phyloP scores from a whole-genome alignment of 2,113 vertebrate species.

The Paratilapia polleni region DNA sequence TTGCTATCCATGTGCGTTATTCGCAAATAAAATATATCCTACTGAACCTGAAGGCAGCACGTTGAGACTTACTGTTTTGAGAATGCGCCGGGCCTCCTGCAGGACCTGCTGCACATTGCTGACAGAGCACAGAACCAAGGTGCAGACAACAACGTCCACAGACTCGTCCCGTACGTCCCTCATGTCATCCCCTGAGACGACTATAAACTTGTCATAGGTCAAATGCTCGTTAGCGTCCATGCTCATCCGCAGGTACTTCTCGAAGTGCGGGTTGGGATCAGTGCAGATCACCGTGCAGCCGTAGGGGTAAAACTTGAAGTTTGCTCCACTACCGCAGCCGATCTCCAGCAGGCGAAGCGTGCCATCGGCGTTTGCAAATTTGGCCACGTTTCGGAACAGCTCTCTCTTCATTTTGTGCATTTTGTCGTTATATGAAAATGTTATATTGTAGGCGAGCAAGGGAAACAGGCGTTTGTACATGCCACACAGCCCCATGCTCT shows the following conservation, averaged over 20 bases:
- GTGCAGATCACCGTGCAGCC: constrained; percentile 85
- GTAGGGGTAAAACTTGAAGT: constrained; percentile 85
- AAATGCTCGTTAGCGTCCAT: constrained; percentile 83
- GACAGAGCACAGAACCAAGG: constrained; percentile 88
- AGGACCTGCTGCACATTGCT: constrained; percentile 65
- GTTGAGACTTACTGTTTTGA: constrained; percentile 81
- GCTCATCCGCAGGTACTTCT: constrained; percentile 75
- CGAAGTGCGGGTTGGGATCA: constrained; percentile 85
- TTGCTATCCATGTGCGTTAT: neutral
- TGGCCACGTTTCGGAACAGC: constrained; percentile 78
- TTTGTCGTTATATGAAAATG: constrained; percentile 63
- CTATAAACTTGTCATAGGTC: constrained; percentile 76
- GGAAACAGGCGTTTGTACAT: constrained; percentile 84
- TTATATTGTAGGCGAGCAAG: constrained; percentile 60
- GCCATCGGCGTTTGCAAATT: constrained; percentile 66
- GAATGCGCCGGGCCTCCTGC: constrained; percentile 80
- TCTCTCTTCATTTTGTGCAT: constrained; percentile 80
- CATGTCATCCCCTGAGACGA: constrained; percentile 81
- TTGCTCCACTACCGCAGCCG: constrained; percentile 84
- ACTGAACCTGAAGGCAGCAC: constrained; percentile 20
- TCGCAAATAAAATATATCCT: neutral
- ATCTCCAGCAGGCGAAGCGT: constrained; percentile 85
- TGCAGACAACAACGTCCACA: constrained; percentile 84
- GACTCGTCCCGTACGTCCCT: constrained; percentile 74
- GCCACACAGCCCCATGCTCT: constrained; percentile 72